Conservation (phyloP, 2,113 vertebrate species). For the Lamprotornis superbus region DNA sequence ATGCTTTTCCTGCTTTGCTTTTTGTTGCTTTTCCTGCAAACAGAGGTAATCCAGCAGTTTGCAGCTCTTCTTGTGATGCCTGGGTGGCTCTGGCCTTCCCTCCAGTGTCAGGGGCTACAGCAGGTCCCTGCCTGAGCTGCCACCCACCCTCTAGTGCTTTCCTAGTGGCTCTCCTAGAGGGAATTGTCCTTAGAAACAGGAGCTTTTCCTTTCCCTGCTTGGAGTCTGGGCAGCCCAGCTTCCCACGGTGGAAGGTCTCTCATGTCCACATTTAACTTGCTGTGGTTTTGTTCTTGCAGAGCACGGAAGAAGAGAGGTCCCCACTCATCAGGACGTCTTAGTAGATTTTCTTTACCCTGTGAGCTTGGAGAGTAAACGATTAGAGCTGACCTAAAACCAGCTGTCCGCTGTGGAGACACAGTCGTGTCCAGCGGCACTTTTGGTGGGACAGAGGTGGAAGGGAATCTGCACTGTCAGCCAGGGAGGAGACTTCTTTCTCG, state of each 20-base stretch:
- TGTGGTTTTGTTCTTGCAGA: conserved; percentile 43
- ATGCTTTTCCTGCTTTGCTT: background rate
- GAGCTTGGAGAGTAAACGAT: conserved; percentile 14
- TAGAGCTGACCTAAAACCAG: conserved; percentile 24
- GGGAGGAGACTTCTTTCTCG: background rate
- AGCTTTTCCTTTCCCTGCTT: background rate
- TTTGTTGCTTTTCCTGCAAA: background rate
- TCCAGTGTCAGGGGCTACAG: background rate
- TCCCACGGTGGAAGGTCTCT: background rate
- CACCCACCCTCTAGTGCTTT: background rate
- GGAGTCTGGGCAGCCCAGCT: background rate
- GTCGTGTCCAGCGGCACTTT: background rate
- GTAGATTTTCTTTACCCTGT: background rate
- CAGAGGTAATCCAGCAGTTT: background rate
- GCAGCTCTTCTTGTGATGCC: background rate
- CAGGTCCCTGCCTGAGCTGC: background rate
- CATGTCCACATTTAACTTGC: background rate
- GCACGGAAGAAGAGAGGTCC: conserved; percentile 73
- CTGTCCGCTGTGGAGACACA: background rate
- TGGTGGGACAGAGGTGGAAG: background rate
- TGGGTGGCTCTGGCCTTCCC: background rate
- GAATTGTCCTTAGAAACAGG: background rate
- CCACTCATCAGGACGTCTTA: conserved; percentile 74
- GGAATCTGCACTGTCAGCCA: background rate
- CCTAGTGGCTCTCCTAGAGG: background rate